Conservation (phyloP, 1,140 invertebrate species). For the Hesperophylax magnus region DNA sequence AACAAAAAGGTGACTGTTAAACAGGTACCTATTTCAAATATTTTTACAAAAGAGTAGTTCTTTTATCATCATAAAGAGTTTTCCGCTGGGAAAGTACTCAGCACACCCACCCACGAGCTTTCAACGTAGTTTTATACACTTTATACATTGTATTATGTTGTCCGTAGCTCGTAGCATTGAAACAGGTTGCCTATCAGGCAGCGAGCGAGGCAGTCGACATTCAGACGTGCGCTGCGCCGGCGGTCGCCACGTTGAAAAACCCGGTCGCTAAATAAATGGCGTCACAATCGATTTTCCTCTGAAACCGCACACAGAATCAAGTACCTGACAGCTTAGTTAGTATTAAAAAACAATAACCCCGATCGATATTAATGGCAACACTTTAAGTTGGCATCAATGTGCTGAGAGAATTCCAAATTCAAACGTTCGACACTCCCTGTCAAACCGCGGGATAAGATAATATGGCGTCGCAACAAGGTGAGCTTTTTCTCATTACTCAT, state of each 20-base stretch:
- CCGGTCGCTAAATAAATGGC: slow-evolving; percentile 32
- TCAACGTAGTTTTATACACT: no score
- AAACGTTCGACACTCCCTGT: slow-evolving; percentile 36
- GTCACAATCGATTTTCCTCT: slow-evolving; percentile 48
- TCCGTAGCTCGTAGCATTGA: background rate
- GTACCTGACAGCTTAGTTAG: background rate
- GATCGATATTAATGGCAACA: slow-evolving; percentile 22
- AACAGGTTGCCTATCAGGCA: slow-evolving; percentile 45
- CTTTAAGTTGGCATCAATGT: slow-evolving; percentile 17
- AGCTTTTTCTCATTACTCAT: slow-evolving; percentile 8
- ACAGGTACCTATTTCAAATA: no score
- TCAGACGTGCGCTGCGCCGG: slow-evolving; percentile 41
- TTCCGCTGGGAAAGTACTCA: background rate
- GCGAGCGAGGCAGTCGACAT: slow-evolving; percentile 37
- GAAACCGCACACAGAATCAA: background rate
- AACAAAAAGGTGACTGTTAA: no score
- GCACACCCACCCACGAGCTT: no score
- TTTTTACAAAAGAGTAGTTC: no score
- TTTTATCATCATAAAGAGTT: background rate
- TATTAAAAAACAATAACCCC: background rate
- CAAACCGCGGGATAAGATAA: slow-evolving; percentile 33
- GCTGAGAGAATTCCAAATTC: slow-evolving; percentile 18
- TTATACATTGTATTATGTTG: background rate
- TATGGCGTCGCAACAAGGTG: slow-evolving; percentile 56
- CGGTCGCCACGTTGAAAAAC: slow-evolving; percentile 29